These are phyloP conservation scores for Phylloscopus whistleri DNA, from an alignment of 2,113 vertebrate genomes.

Conservation along the genomic window DNA sequence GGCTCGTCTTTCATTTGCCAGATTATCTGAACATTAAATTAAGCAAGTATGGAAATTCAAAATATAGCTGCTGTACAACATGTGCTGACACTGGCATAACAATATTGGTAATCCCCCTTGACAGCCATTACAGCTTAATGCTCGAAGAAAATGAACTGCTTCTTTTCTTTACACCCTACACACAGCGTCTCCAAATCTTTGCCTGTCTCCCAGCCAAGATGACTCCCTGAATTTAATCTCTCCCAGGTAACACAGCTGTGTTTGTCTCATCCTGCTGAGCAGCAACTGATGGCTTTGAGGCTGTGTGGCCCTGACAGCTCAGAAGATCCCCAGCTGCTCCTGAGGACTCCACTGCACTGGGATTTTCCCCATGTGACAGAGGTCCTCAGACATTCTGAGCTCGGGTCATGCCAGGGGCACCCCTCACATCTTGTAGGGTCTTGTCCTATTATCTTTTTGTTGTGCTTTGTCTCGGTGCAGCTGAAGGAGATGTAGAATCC, in stretches of 20 bases:
- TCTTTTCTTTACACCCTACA: constrained; percentile 54
- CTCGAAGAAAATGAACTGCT: constrained; percentile 53
- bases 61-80: constrained; percentile 52
- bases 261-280: constrained; percentile 33
- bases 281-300: not conserved
- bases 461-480: not conserved
- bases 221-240: constrained; percentile 42
- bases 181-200: not conserved
- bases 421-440: not conserved
- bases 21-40: constrained; percentile 64
- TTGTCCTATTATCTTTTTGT: not conserved
- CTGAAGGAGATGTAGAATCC: not conserved
- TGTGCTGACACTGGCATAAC: constrained; percentile 63
- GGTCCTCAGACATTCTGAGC: not conserved
- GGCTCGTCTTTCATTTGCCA: constrained; percentile 57
- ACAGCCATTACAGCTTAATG: constrained; percentile 65
- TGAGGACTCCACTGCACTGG: not conserved
- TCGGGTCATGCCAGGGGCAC: not conserved
- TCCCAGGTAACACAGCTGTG: constrained; percentile 57
- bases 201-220: constrained; percentile 38
- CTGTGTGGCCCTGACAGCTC: constrained; percentile 27
- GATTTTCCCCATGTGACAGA: not conserved
- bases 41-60: constrained; percentile 63
- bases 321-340: not conserved
- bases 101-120: constrained; percentile 60